Evolutionary conservation across 2,888 invertebrate species (phyloP), one percentile per base, ranked within the genome.

Genomic region (Crocallis elinguaria): DNA sequence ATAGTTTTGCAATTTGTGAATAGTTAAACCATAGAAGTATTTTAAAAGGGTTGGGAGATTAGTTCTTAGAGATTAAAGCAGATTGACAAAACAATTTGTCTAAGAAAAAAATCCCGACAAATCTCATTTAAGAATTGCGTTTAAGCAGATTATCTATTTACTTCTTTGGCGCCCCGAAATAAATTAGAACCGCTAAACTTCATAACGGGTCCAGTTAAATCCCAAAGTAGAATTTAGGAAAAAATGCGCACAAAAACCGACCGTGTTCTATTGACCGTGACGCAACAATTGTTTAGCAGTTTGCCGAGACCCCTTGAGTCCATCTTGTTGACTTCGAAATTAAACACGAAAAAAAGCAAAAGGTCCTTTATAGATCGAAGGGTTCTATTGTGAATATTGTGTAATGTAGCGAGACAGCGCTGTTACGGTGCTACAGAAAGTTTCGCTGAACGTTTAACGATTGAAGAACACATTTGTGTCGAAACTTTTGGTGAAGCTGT

Each of bases 221-320:
- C 60, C 49, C 58, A 49, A 64, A 64, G 53, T 54, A 61, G 49
- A 48, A 48, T 49, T 25, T 39, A 57, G 13, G 19, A 38, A 69
- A 87, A 87, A 78, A 67, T 37, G 23, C 25, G 53, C 50, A 79
- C 74, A 87, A 87, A 87, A 86, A 82, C 78, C 14, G 13, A 71
- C 77, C 84, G 71, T 78, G 76, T 62, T 82, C 83, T 88, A 88
- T 89, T 90, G 88, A 88, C 88, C 88, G 77, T 90, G 88, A 89
- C 86, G 89, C 84, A 90, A 89, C 84, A 78, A 91, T 88, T 91
- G 89, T 90, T 89, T 88, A 86, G 83, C 82, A 86, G 85, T 87
- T 88, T 85, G 82, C 80, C 78, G 80, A 82, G 82, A 80, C 77
- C 81, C 80, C 86, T 82, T 79, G 71, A 86, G 84, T 84, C 86